Evolutionary conservation across 2,797 vertebrate genomes (phyloP).

Genomic region (Sebastes iracundus): DNA sequence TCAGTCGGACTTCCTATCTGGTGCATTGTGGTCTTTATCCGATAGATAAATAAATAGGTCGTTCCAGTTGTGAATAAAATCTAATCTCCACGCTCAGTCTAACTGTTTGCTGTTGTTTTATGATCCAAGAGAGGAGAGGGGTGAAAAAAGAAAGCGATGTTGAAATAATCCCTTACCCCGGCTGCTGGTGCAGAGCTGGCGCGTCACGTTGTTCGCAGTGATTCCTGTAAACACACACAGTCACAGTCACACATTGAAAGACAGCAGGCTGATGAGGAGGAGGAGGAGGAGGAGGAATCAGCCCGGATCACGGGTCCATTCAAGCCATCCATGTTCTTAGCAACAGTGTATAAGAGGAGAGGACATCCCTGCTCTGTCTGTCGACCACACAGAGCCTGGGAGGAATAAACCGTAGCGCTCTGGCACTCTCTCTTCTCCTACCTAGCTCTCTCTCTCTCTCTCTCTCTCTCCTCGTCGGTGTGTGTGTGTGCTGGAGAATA

Average conservation of each 20-base stretch:
- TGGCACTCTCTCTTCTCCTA: background rate
- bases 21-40: background rate
- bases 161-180: constrained; percentile 76
- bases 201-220: constrained; percentile 79
- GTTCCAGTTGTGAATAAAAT: background rate
- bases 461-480: background rate
- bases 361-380: constrained; percentile 47
- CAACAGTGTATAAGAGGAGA: constrained; percentile 60
- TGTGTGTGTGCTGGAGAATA: background rate
- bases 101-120: constrained; percentile 26
- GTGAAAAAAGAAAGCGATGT: constrained; percentile 15
- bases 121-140: background rate
- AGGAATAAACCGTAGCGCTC: constrained; percentile 46
- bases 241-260: constrained; percentile 15
- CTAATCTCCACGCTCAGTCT: background rate
- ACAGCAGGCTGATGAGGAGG: constrained; percentile 52
- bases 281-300: constrained; percentile 38
- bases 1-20: constrained; percentile 20
- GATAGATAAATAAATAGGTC: background rate
- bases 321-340: constrained; percentile 72
- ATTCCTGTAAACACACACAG: constrained; percentile 73
- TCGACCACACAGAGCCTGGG: constrained; percentile 67
- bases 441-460: background rate
- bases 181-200: constrained; percentile 84
- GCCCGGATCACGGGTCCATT: constrained; percentile 65